These are phyloP conservation scores for Drosophila planitibia DNA, from an alignment of 2,888 invertebrate species.

Conservation along the genomic window DNA sequence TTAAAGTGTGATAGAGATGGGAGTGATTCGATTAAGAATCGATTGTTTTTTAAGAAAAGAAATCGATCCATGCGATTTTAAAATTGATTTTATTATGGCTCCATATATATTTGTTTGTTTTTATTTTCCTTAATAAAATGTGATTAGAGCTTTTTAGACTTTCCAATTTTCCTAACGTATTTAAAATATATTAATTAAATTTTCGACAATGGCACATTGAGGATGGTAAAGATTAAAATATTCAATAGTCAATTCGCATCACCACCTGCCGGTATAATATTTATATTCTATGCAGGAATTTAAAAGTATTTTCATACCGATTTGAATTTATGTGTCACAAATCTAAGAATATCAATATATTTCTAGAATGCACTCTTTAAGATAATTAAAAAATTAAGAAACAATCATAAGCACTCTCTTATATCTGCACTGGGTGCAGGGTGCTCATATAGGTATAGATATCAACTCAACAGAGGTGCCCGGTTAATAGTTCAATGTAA, in stretches of 20 bases:
- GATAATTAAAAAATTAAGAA: not conserved
- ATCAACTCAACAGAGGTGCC: not conserved
- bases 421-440: not conserved
- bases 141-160: not conserved
- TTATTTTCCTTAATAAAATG: not conserved
- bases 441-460: not conserved
- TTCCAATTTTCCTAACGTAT: not conserved
- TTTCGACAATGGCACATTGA: not conserved
- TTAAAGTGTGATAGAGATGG: not conserved
- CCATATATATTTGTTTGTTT: not conserved
- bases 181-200: not conserved
- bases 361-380: not conserved
- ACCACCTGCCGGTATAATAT: not conserved
- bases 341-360: not conserved
- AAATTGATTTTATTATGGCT: not conserved
- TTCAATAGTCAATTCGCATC: not conserved
- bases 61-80: not conserved
- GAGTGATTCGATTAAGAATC: not conserved
- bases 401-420: not conserved
- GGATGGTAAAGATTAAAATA: not conserved
- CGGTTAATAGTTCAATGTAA: no score
- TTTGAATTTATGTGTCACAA: not conserved
- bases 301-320: not conserved
- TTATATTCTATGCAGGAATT: not conserved
- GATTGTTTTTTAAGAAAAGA: not conserved